Evolutionary conservation across 1,140 invertebrate species (phyloP), one percentile per base, ranked within the genome.

Genomic region (Bombus superbus): DNA sequence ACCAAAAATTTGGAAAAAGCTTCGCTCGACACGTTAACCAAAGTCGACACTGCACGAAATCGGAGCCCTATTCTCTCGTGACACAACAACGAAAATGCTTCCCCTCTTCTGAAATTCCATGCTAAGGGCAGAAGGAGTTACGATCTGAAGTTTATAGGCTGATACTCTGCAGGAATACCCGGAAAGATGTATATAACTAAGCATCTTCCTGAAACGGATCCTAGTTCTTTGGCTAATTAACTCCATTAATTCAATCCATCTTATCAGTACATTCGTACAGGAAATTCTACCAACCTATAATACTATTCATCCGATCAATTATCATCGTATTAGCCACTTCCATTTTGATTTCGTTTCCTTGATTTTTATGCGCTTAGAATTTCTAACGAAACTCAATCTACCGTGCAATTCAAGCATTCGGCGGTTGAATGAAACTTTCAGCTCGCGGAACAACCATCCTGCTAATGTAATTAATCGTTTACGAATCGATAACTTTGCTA

Each of bases 1-100:
- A 59, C 42, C 83, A 81, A 64, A 32, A 85, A 73, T 85, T 81
- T 47, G 53, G 42, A 74, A 85, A 57, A 44, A 53, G 22, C 15
- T 47, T 47, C 53, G 57, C 53, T 81, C n/a, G 53, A 74, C 83
- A 35, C 35, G 47, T 78, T 57, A 73, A 53, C 66, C 59, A 44
- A 79, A 81, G 78, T 81, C 35, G 5, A 69, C 77, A 85, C 77
- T 85, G 9, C 32, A 38, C 77, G 83, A 81, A 85, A 85, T 85
- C 78, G 47, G 83, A 85, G 42, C 57, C 18, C 40, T 66, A 44
- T n/a, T n/a, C 25, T 79, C 82, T 35, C 38, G 53, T 71, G 42
- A 64, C 40, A 47, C 25, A 62, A 40, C 53, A 32, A 53, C 59
- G 59, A 53, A 53, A 53, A 53, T 53, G 3, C 28, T 66, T 53